A percentile compares a stretch with the other conserved stretches of the same genome.
Conservation (phyloP, 2,888 invertebrate species). For the Mylabris sibirica region DNA sequence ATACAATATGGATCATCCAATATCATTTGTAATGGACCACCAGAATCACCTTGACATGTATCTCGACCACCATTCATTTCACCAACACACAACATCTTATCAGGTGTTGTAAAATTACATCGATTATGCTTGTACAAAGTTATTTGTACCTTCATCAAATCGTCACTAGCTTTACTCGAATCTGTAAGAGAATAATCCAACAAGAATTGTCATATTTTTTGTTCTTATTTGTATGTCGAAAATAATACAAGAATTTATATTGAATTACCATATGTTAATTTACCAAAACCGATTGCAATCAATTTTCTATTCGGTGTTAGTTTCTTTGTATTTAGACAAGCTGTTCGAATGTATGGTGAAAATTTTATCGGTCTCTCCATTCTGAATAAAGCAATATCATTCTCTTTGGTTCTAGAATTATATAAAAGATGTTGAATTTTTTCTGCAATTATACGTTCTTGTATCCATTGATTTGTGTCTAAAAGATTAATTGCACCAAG, state of each 20-base stretch:
- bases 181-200: background rate
- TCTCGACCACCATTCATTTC: constrained; percentile 32
- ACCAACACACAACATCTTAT: constrained; percentile 35
- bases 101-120: background rate
- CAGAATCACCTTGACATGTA: constrained; percentile 42
- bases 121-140: background rate
- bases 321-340: background rate
- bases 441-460: background rate
- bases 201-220: too few relatives aligned
- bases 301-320: background rate
- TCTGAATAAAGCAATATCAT: background rate
- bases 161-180: background rate
- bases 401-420: background rate
- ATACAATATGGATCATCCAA: constrained; percentile 56
- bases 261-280: background rate
- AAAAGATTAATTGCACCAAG: background rate
- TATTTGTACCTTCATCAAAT: background rate
- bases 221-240: too few relatives aligned
- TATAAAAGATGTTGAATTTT: background rate
- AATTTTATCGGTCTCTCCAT: background rate
- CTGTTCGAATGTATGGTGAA: background rate
- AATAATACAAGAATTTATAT: background rate
- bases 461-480: background rate
- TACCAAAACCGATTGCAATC: background rate
- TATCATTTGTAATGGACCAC: constrained; percentile 39